Evolutionary conservation across 1,140 invertebrate genomes (phyloP).

Genomic region (Drosophila lini): DNA sequence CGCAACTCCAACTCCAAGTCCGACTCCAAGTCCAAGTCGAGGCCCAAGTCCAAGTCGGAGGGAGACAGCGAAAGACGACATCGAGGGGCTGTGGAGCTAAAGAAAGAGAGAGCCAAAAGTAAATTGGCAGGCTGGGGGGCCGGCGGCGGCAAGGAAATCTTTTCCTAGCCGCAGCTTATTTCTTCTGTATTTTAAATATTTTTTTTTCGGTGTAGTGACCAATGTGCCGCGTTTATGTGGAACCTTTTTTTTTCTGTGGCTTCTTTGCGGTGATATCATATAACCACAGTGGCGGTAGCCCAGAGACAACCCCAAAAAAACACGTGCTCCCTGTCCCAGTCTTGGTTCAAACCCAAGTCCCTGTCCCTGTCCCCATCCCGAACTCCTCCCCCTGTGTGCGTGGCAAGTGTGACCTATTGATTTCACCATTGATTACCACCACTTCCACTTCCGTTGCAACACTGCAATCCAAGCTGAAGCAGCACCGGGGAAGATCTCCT

Average conservation of each 20-base stretch:
- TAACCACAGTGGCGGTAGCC: constrained; percentile 28
- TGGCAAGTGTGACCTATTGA: constrained; percentile 68
- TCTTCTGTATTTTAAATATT: constrained; percentile 21
- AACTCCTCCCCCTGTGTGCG: neutral
- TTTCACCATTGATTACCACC: constrained; percentile 55
- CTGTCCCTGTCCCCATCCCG: neutral
- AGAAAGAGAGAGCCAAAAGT: constrained; percentile 32
- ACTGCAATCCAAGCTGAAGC: constrained; percentile 8
- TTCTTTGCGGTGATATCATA: constrained; percentile 77
- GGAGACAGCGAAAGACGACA: neutral
- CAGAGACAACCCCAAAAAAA: constrained; percentile 15
- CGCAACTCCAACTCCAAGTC: neutral
- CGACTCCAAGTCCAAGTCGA: neutral
- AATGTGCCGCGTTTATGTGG: constrained; percentile 19
- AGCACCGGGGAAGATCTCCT: neutral
- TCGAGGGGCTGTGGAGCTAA: constrained; percentile 12
- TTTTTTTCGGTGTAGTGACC: constrained; percentile 29
- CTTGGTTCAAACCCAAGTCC: neutral
- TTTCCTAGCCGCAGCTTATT: constrained; percentile 18
- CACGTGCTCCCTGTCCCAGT: constrained; percentile 23
- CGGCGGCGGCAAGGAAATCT: constrained; percentile 8
- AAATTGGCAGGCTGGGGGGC: constrained; percentile 32
- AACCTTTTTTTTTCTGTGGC: constrained; percentile 64
- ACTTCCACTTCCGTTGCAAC: constrained; percentile 39
- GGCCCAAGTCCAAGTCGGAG: neutral